A percentile compares a stretch with the other conserved stretches of the same genome.
phyloP scores from a whole-genome alignment of 2,113 vertebrate species.

The Anolis sagrei region DNA sequence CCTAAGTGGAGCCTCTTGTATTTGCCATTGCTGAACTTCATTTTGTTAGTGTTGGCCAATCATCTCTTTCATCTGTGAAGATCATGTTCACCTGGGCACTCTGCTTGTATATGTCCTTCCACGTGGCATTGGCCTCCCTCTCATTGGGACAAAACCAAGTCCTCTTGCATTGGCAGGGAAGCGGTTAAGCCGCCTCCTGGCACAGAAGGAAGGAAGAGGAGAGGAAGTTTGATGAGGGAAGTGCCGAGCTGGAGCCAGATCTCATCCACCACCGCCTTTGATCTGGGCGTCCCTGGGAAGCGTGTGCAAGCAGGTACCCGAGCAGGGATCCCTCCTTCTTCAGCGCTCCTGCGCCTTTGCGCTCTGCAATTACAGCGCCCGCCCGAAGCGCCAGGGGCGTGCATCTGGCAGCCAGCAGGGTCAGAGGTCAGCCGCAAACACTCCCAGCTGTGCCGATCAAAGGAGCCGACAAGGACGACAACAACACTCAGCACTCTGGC shows the following conservation, averaged over 20 bases:
- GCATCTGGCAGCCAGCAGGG: constrained; percentile 34
- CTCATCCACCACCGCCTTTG: constrained; percentile 70
- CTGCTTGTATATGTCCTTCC: no score
- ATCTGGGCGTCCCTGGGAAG: constrained; percentile 50
- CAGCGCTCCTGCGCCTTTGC: constrained; percentile 18
- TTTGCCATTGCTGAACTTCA: no score
- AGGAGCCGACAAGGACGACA: background rate
- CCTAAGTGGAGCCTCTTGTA: no score
- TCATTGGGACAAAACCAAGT: no score
- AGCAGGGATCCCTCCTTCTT: constrained; percentile 24
- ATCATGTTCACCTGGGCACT: no score
- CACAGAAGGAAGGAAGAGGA: constrained; percentile 31
- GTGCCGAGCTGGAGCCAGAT: constrained; percentile 42
- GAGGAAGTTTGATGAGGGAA: constrained; percentile 44
- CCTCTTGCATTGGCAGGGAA: constrained; percentile 68
- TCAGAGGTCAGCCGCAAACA: constrained; percentile 52
- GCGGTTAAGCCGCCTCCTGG: constrained; percentile 59
- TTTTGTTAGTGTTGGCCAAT: no score
- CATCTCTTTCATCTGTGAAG: no score
- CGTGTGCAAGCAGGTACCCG: constrained; percentile 69
- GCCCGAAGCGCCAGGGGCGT: constrained; percentile 16
- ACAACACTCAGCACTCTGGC: no score
- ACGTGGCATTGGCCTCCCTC: no score
- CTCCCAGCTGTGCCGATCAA: background rate
- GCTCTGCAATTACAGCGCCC: constrained; percentile 30